These are phyloP conservation scores for Sitophilus oryzae DNA, from an alignment of 1,140 invertebrate genomes.

Conservation along the genomic window DNA sequence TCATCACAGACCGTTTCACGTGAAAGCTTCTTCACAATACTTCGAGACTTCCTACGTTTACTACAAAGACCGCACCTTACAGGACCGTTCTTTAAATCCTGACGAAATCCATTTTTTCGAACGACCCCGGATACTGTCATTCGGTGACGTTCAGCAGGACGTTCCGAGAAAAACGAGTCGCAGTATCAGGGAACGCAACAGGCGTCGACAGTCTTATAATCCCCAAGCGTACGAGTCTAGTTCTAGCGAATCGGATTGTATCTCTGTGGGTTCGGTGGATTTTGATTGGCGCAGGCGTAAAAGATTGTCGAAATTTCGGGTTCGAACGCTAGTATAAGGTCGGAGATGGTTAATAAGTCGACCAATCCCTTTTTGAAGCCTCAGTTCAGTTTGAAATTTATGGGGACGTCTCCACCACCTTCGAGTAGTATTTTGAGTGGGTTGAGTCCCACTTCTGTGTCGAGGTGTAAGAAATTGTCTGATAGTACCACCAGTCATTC, in stretches of 20 bases:
- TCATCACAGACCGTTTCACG: too few species aligned
- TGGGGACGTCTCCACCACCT: conserved; percentile 41
- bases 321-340: too few species aligned
- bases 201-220: too few species aligned
- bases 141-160: too few species aligned
- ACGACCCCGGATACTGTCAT: conserved; percentile 38
- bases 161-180: too few species aligned
- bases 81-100: conserved; percentile 19
- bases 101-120: conserved; percentile 25
- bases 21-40: conserved; percentile 28
- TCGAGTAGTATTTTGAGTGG: conserved; percentile 41
- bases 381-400: conserved; percentile 32
- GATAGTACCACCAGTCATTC: conserved; percentile 37
- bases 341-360: too few species aligned
- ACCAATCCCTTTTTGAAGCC: conserved; percentile 41
- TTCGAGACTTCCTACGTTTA: too few species aligned
- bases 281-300: conserved; percentile 41
- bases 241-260: too few species aligned
- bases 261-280: conserved; percentile 42
- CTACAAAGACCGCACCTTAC: conserved; percentile 31
- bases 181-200: too few species aligned
- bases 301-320: conserved; percentile 36
- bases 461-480: too few species aligned
- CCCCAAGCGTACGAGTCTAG: too few species aligned
- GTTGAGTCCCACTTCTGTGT: too few species aligned